Evolutionary conservation across 2,113 vertebrate genomes (phyloP).

Genomic region (Dascyllus trimaculatus): DNA sequence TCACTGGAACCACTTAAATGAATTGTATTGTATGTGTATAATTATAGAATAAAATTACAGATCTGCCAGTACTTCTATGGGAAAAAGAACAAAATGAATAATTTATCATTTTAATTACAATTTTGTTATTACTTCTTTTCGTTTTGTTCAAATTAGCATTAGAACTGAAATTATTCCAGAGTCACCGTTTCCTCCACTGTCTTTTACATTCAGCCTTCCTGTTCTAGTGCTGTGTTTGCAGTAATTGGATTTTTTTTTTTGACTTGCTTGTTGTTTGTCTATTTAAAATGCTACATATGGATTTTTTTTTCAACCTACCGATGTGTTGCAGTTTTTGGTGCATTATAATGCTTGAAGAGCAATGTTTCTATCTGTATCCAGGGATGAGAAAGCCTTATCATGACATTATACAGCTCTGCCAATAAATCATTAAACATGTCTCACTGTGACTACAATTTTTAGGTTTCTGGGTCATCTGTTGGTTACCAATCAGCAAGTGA

Average conservation of each 20-base stretch:
- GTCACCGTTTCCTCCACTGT: constrained; percentile 25
- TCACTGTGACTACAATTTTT: not conserved
- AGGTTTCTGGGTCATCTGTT: constrained; percentile 25
- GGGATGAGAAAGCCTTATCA: constrained; percentile 5
- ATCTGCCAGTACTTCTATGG: not conserved
- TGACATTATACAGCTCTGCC: constrained; percentile 6
- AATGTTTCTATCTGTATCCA: not conserved
- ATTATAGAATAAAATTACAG: not conserved
- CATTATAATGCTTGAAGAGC: not conserved
- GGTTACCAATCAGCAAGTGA: constrained; percentile 42
- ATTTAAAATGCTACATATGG: constrained; percentile 27
- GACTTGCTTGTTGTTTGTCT: constrained; percentile 8
- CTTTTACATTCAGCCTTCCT: constrained; percentile 14
- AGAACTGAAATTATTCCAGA: constrained; percentile 31
- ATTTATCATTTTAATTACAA: constrained; percentile 8
- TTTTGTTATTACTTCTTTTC: constrained; percentile 2
- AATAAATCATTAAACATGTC: constrained; percentile 37
- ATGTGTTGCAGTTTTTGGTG: constrained; percentile 2
- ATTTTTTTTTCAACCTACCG: constrained; percentile 17
- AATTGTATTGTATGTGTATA: no score
- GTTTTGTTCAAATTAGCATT: constrained; percentile 19
- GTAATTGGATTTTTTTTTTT: constrained; percentile 34
- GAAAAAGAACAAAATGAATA: not conserved
- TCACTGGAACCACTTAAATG: no score
- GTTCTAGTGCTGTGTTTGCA: not conserved